Evolutionary conservation across 2,113 vertebrate genomes (phyloP).

Genomic region (Chloropsis cyanopogon): DNA sequence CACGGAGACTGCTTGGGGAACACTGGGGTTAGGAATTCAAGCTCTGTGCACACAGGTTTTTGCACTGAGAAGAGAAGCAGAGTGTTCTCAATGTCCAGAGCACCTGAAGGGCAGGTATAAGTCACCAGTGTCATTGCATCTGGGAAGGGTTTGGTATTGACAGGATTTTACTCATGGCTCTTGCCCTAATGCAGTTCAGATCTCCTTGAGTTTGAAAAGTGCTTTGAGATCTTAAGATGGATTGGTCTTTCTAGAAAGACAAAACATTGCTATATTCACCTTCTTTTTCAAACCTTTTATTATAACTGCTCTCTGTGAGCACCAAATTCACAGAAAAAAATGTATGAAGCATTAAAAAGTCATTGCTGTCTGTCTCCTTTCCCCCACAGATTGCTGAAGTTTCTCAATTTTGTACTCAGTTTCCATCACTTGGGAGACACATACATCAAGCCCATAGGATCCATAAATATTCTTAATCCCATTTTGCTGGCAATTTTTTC

Average conservation of each 20-base stretch:
- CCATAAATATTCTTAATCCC: slow-evolving; percentile 29
- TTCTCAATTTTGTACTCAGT: not conserved
- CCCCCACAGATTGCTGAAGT: not conserved
- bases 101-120: not conserved
- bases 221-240: not conserved
- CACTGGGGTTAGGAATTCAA: not conserved
- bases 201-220: not conserved
- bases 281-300: not conserved
- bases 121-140: not conserved
- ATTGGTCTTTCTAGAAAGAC: not conserved
- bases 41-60: not conserved
- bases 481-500: slow-evolving; percentile 3
- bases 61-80: not conserved
- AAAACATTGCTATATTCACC: not conserved
- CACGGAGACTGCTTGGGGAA: rapidly evolving
- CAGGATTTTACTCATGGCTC: not conserved
- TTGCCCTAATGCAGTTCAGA: not conserved
- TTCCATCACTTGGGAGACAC: slow-evolving; percentile 16
- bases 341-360: not conserved
- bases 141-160: not conserved
- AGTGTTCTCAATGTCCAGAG: not conserved
- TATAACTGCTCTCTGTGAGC: not conserved
- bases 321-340: not conserved
- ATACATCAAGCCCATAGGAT: not conserved
- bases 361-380: slow-evolving; percentile 9